Evolutionary conservation across 1,140 invertebrate genomes (phyloP).

Genomic region (Planococcus citri): DNA sequence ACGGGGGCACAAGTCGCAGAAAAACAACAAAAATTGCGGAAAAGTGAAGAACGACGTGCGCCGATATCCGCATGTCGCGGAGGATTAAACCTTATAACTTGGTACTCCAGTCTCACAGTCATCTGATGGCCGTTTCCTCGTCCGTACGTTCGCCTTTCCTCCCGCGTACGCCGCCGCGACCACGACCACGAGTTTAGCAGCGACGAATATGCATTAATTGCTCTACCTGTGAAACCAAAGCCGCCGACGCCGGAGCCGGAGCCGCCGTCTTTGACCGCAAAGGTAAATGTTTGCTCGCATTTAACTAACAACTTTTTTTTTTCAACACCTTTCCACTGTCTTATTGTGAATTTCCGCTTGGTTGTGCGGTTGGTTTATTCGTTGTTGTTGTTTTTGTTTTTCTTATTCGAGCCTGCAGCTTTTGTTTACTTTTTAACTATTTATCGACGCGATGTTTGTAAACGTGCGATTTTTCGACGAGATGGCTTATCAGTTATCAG

Average conservation of each 20-base stretch:
- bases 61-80: constrained; percentile 18
- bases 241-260: too few species aligned
- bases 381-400: too few species aligned
- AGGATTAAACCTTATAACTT: constrained; percentile 8
- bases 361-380: too few species aligned
- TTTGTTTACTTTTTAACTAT: too few species aligned
- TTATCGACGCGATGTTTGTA: too few species aligned
- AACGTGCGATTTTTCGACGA: too few species aligned
- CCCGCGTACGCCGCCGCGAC: not conserved
- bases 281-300: not conserved
- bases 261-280: not conserved
- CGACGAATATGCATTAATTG: not conserved
- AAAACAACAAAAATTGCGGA: not conserved
- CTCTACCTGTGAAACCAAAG: not conserved
- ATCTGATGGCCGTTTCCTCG: constrained; percentile 11
- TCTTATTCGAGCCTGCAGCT: too few species aligned
- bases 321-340: not conserved
- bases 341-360: too few species aligned
- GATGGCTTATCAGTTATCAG: too few species aligned
- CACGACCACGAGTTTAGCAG: constrained; percentile 10
- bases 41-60: constrained; percentile 9
- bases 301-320: too few species aligned
- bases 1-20: too few species aligned
- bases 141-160: constrained; percentile 10
- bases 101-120: constrained; percentile 7